phyloP scores from a whole-genome alignment of 1,140 invertebrate genomes.

The Atta cephalotes region DNA sequence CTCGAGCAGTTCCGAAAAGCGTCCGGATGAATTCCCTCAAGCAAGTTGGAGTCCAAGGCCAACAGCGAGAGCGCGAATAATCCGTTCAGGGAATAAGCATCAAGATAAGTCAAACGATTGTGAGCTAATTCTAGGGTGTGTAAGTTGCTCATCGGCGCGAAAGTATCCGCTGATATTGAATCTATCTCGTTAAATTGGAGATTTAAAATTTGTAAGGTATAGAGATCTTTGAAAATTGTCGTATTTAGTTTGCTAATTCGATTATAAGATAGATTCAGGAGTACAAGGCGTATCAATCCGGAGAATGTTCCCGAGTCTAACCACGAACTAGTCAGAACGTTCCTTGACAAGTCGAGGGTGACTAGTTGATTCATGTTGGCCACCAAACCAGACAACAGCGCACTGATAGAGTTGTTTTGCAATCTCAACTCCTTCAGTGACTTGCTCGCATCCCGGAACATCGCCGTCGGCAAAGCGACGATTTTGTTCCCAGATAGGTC shows the following conservation, averaged over 20 bases:
- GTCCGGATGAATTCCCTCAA: slow-evolving; percentile 91
- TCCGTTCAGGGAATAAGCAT: slow-evolving; percentile 92
- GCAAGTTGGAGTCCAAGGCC: slow-evolving; percentile 92
- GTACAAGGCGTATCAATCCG: slow-evolving; percentile 94
- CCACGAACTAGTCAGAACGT: slow-evolving; percentile 94
- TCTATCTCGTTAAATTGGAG: slow-evolving; percentile 93
- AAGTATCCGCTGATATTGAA: slow-evolving; percentile 91
- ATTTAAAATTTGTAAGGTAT: slow-evolving; percentile 93
- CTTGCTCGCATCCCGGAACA: slow-evolving; percentile 92
- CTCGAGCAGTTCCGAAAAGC: slow-evolving; percentile 94
- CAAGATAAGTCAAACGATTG: slow-evolving; percentile 91
- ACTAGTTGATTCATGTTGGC: slow-evolving; percentile 94
- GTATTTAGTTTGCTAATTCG: slow-evolving; percentile 92
- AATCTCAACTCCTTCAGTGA: slow-evolving; percentile 94
- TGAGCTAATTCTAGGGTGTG: slow-evolving; percentile 92
- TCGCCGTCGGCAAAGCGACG: slow-evolving; percentile 93
- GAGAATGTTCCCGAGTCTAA: slow-evolving; percentile 93
- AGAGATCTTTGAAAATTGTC: slow-evolving; percentile 92
- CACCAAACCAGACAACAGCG: slow-evolving; percentile 92
- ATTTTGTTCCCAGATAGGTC: slow-evolving; percentile 96
- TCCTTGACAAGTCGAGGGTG: slow-evolving; percentile 94
- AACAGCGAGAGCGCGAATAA: slow-evolving; percentile 93
- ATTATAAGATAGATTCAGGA: slow-evolving; percentile 95
- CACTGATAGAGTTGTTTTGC: slow-evolving; percentile 95
- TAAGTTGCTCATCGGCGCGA: slow-evolving; percentile 93